These are phyloP conservation scores for Stenodema calcarata DNA, from an alignment of 2,888 invertebrate species.

Conservation along the genomic window DNA sequence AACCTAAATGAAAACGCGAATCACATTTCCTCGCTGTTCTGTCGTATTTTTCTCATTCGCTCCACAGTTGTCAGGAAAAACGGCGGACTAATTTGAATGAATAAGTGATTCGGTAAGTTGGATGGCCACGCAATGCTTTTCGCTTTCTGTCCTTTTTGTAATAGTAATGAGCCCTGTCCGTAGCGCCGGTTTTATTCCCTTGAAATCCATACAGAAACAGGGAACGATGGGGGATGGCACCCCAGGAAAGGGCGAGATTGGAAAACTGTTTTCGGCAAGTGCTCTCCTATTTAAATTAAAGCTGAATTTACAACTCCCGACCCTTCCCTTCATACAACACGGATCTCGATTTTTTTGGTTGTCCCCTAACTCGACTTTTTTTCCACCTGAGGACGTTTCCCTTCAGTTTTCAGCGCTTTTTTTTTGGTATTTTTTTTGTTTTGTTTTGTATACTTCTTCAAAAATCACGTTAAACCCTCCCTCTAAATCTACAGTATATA, in stretches of 20 bases:
- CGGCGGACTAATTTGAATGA: not conserved
- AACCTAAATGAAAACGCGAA: too few species aligned
- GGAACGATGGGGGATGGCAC: not conserved
- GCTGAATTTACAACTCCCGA: not conserved
- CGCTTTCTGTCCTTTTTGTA: not conserved
- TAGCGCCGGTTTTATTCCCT: not conserved
- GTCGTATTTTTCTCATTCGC: too few species aligned
- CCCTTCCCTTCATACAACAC: not conserved
- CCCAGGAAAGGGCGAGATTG: not conserved
- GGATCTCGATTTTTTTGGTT: not conserved
- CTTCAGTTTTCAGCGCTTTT: not conserved
- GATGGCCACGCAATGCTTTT: not conserved
- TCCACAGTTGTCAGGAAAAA: not conserved
- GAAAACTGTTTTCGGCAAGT: slow-evolving; percentile 12
- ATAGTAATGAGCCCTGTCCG: not conserved
- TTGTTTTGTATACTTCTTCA: slow-evolving; percentile 2
- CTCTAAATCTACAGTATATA: not conserved
- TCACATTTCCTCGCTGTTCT: too few species aligned
- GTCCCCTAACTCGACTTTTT: not conserved
- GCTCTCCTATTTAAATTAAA: slow-evolving; percentile 27
- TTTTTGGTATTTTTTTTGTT: not conserved
- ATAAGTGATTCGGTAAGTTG: not conserved
- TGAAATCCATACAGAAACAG: not conserved
- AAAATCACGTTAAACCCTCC: not conserved
- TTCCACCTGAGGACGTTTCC: not conserved